Percentiles rank a stretch among this genome's conserved stretches.
phyloP scores from a whole-genome alignment of 2,797 vertebrate genomes.

The Clamator glandarius region DNA sequence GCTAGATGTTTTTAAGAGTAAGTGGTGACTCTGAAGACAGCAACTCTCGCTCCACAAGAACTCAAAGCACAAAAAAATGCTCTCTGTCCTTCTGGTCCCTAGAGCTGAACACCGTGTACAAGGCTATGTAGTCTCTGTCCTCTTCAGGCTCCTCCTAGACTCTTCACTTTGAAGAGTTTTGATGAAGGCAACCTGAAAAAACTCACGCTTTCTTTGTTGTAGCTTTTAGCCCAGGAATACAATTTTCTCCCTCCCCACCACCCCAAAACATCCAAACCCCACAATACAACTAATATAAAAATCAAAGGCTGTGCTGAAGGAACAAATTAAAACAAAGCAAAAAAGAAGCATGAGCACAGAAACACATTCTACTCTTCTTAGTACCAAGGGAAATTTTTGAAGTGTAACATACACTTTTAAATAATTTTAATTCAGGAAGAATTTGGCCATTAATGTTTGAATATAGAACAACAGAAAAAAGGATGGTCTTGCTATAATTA shows the following conservation, averaged over 20 bases:
- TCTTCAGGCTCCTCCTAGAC: neutral
- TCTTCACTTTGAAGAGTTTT: neutral
- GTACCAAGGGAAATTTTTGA: neutral
- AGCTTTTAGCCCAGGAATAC: neutral
- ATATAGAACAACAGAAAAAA: neutral
- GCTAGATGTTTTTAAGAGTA: neutral
- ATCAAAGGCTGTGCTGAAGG: neutral
- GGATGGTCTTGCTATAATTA: neutral
- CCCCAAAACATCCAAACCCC: neutral
- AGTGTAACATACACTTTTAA: neutral
- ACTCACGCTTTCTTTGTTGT: neutral
- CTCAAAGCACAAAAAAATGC: neutral
- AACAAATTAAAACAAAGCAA: neutral
- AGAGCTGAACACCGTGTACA: neutral
- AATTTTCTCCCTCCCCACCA: rapidly evolving
- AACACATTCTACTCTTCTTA: neutral
- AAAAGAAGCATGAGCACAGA: neutral
- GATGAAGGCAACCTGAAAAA: neutral
- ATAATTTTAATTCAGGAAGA: neutral
- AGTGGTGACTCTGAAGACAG: neutral
- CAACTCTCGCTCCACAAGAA: neutral
- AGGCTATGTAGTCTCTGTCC: neutral
- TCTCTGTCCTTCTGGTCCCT: neutral
- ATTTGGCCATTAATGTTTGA: neutral
- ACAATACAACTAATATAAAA: neutral